These are phyloP conservation scores for Coreoperca whiteheadi DNA, from an alignment of 2,113 vertebrate genomes.

Conservation along the genomic window DNA sequence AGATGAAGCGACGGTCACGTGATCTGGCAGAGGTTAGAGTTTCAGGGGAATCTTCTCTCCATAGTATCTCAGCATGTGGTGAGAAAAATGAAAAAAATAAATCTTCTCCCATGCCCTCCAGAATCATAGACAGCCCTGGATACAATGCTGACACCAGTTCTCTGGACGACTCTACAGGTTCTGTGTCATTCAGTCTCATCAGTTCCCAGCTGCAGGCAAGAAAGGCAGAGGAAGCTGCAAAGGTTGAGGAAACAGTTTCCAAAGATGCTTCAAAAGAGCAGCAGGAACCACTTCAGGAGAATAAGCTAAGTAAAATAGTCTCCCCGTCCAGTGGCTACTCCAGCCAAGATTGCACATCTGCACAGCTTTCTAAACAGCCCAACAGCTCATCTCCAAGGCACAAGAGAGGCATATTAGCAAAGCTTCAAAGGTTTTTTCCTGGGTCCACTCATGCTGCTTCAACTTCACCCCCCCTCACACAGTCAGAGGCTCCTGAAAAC, in stretches of 20 bases:
- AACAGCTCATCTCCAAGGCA: constrained; percentile 77
- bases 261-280: constrained; percentile 67
- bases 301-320: constrained; percentile 79
- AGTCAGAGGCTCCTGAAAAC: constrained; percentile 25
- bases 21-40: constrained; percentile 60
- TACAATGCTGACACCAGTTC: constrained; percentile 80
- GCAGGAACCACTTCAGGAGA: constrained; percentile 27
- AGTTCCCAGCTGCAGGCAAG: constrained; percentile 55
- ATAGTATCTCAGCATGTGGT: neutral
- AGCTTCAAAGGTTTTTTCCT: constrained; percentile 84
- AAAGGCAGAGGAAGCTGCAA: constrained; percentile 67
- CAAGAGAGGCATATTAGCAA: constrained; percentile 82
- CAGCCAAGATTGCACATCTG: constrained; percentile 88
- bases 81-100: constrained; percentile 62
- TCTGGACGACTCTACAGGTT: constrained; percentile 72
- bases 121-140: constrained; percentile 69
- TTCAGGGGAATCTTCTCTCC: constrained; percentile 38
- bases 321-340: constrained; percentile 93
- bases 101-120: constrained; percentile 57
- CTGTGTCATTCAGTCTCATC: constrained; percentile 48
- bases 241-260: constrained; percentile 69
- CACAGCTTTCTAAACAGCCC: constrained; percentile 78
- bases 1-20: constrained; percentile 86
- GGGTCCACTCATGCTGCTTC: constrained; percentile 77
- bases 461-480: constrained; percentile 63